Percentiles rank a stretch among this genome's conserved stretches.
Evolutionary conservation across 1,140 invertebrate species (phyloP).

Genomic region (Rhyacophila brunnea): DNA sequence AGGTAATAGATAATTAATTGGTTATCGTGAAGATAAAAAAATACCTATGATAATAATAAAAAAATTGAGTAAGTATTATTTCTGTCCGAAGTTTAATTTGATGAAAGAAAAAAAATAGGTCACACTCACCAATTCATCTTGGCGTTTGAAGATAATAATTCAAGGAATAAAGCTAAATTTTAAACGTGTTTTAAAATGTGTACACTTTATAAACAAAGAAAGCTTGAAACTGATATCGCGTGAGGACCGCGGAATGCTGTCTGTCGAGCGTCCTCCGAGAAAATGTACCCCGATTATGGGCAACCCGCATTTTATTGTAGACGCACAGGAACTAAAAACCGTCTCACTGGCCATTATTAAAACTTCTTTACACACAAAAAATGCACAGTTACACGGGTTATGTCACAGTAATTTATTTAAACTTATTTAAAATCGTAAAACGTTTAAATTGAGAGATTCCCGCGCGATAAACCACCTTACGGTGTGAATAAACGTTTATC

Average conservation of each 20-base stretch:
- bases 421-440: slow-evolving; percentile 8
- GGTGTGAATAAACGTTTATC: slow-evolving; percentile 18
- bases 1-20: too few relatives aligned
- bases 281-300: slow-evolving; percentile 11
- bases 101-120: slow-evolving; percentile 1
- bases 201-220: neutral
- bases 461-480: slow-evolving; percentile 4
- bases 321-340: neutral
- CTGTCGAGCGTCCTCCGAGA: slow-evolving; percentile 8
- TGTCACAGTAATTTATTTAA: neutral
- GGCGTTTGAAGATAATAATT: neutral
- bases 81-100: neutral
- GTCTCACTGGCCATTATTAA: slow-evolving; percentile 8
- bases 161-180: neutral
- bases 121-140: slow-evolving; percentile 14
- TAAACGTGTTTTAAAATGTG: neutral
- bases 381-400: slow-evolving; percentile 7
- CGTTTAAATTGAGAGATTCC: neutral
- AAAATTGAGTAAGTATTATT: too few relatives aligned
- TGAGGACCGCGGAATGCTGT: slow-evolving; percentile 16
- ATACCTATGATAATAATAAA: too few relatives aligned
- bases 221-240: neutral
- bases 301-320: slow-evolving; percentile 18
- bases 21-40: too few relatives aligned
- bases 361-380: slow-evolving; percentile 2